Base-by-base conservation (phyloP, 2,797 vertebrate species). In the Naso thynnoides region DNA sequence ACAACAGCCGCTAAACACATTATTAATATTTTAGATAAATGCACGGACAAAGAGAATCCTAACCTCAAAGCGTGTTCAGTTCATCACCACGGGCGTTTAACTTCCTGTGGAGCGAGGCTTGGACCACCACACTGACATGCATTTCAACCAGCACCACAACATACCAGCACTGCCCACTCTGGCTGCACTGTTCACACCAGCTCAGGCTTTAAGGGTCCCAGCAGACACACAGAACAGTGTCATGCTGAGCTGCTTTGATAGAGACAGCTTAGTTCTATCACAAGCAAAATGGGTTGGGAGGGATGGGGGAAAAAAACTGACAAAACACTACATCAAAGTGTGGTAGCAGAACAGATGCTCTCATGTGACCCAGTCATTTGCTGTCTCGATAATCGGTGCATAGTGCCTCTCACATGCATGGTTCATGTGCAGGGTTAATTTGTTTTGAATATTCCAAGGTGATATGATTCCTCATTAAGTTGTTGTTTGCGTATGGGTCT, bases 161-260 rank as follows among this genome's bases (percentile, higher is more conserved):
- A 71, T 64, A 73, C 70, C 78, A 63, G 77, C 86, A 75, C 70
- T 59, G 76, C 70, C 82, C 82, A 83, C 78, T 87, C 58, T 44
- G 69, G 63, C 63, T 72, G 55, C 81, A 81, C 79, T 59, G 49
- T 85, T 91, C 78, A 81, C 82, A 78, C 79, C 68, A 75, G 80
- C 73, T 67, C 63, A 79, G 52, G 72, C 78, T 85, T 81, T 84
- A 44, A 67, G 57, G 58, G 80, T 86, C 79, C 77, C 81, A 47
- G 41, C 26, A 58, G 87, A 89, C 78, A 71, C 58, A 47, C 48
- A 47, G 70, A 83, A 78, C 73, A 62, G 76, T 57, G 49, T 76
- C 88, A 69, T 72, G 86, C 85, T 64, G 85, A 81, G 85, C 69
- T 26, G 56, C 90, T 94, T 93, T 92, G 88, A 94, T 91, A 93